phyloP scores from a whole-genome alignment of 2,797 vertebrate genomes.

The Spinus pinus region DNA sequence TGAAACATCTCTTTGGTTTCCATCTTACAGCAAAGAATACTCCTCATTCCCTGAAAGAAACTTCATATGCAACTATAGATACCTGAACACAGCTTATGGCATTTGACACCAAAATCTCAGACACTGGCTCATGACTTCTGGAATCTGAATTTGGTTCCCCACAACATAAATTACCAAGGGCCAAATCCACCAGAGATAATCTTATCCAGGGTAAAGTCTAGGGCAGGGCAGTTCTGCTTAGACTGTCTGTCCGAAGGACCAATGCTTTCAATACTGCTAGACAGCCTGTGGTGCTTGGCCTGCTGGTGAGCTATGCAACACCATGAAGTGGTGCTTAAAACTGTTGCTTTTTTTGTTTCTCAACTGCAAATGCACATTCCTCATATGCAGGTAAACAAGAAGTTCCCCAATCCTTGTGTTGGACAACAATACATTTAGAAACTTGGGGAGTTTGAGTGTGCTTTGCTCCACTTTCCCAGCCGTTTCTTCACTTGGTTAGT shows the following conservation, averaged over 20 bases:
- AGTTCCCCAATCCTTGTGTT: background rate
- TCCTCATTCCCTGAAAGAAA: background rate
- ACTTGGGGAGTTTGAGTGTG: background rate
- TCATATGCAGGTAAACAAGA: background rate
- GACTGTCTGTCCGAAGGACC: background rate
- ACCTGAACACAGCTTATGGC: background rate
- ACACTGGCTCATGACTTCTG: background rate
- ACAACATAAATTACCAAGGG: background rate
- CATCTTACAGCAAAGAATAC: background rate
- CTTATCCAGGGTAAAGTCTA: background rate
- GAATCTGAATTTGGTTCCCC: background rate
- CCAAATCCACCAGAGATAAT: background rate
- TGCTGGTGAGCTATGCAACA: background rate
- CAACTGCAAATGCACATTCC: background rate
- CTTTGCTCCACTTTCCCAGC: background rate
- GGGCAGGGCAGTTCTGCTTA: background rate
- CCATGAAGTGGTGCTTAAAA: background rate
- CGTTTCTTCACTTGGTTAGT: background rate
- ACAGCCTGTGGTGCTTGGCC: background rate
- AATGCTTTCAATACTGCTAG: background rate
- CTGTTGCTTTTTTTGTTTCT: background rate
- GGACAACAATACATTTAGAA: background rate
- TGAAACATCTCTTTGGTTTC: background rate
- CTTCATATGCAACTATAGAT: background rate
- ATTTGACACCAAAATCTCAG: background rate